Evolutionary conservation across 2,113 vertebrate genomes (phyloP).

Genomic region (Coreoperca whiteheadi): DNA sequence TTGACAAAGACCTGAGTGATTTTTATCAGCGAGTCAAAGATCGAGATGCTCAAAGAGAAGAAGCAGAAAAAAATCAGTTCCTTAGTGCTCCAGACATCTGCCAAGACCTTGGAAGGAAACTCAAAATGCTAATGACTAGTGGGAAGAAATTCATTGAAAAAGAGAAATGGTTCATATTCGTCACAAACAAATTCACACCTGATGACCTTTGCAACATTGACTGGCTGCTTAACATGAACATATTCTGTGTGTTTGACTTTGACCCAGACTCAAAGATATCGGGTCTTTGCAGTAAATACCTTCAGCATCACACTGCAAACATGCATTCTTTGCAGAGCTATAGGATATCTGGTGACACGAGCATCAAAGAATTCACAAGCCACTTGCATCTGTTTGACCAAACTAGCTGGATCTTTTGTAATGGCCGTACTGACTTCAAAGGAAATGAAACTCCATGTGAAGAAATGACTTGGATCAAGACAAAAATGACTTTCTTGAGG

Average conservation of each 20-base stretch:
- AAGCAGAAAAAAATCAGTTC: slow-evolving; percentile 74
- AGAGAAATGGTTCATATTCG: slow-evolving; percentile 85
- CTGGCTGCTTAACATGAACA: slow-evolving; percentile 85
- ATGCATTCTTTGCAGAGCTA: slow-evolving; percentile 85
- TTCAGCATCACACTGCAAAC: slow-evolving; percentile 78
- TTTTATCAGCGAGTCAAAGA: slow-evolving; percentile 74
- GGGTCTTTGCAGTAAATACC: slow-evolving; percentile 84
- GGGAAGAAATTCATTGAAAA: slow-evolving; percentile 86
- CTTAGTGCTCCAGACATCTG: slow-evolving; percentile 33
- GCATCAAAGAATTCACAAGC: slow-evolving; percentile 70
- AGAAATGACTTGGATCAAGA: slow-evolving; percentile 87
- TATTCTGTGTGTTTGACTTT: slow-evolving; percentile 90
- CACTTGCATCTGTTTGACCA: slow-evolving; percentile 83
- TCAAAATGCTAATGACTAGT: slow-evolving; percentile 80
- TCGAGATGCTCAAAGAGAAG: slow-evolving; percentile 82
- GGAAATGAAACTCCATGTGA: slow-evolving; percentile 83
- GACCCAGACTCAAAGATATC: slow-evolving; percentile 85
- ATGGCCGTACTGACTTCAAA: slow-evolving; percentile 84
- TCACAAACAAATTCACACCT: slow-evolving; percentile 84
- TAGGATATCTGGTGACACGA: slow-evolving; percentile 62
- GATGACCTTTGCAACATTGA: slow-evolving; percentile 77
- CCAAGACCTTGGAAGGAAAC: slow-evolving; percentile 84
- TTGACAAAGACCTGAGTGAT: slow-evolving; percentile 47
- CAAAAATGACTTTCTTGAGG: slow-evolving; percentile 80
- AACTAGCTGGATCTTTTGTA: slow-evolving; percentile 91